Evolutionary conservation across 2,888 invertebrate species (phyloP), one percentile per base, ranked within the genome.

Genomic region (Caenorhabditis parvicauda): DNA sequence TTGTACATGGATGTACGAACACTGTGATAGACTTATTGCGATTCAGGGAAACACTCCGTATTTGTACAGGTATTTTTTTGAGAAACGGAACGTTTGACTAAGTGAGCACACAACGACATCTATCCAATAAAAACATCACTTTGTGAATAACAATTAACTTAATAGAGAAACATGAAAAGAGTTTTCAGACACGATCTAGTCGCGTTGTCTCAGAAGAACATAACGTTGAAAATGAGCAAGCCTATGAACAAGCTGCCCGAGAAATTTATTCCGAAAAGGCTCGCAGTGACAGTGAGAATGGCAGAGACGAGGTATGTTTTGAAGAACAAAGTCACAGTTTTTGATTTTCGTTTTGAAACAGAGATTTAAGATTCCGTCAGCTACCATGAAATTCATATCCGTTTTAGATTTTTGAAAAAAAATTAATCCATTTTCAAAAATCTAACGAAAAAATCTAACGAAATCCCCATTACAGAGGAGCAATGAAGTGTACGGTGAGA

Each of bases 1-100:
- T 75, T 95, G 96, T 37, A 88, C 90, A 57, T 98, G 98, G 98
- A 88, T 99, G 87, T 93, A 93, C 84, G 94, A 96, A 68, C 93
- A 96, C 75, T 95, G 95, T 82, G 93, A 96, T 83, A 91, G 95
- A 3, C 87, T 98, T 24, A 96, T 96, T 93, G 92, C 95, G 0
- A 84, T 98, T 38, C 96, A 96, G 72, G 92, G 92, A 37, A 95
- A 95, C 85, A 93, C 92, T 0, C 90, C 92, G 1, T 92, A 93
- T 59, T 85, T 98, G 25, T 98, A 93, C 82, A 87, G 96, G n/a
- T n/a, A n/a, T n/a, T n/a, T n/a, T n/a, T n/a, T n/a, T n/a, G n/a
- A n/a, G n/a, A n/a, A n/a, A n/a, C n/a, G n/a, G n/a, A n/a, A n/a
- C n/a, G n/a, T n/a, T n/a, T n/a, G n/a, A n/a, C n/a, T n/a, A n/a